Evolutionary conservation across 2,797 vertebrate species (phyloP), one percentile per base, ranked within the genome.

Genomic region (Anniella stebbinsi): DNA sequence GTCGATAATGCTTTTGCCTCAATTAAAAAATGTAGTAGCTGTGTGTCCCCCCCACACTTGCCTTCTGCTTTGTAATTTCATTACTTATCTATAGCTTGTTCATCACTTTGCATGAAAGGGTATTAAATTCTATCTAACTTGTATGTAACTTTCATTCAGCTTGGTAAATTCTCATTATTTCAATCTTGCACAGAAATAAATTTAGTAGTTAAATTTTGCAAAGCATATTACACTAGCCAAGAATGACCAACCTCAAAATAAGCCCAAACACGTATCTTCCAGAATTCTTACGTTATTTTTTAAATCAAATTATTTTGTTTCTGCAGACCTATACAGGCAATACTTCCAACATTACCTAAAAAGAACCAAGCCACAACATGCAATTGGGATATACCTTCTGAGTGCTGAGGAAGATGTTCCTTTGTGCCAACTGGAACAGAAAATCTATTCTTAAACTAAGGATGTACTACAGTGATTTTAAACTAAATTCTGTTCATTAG

Each of bases 401-500:
- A 89, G 86, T 91, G 91, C 92, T 87, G 93, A 90, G 15, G 73
- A 48, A 89, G 30, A 90, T 91, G 87, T 51, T 33, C 92, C 51
- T 87, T 1, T n/a, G 18, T 90, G 92, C 92, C 91, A 93, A 92
- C 89, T 93, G 94, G 77, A 60, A 93, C 93, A 92, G 45, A 81
- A 93, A 83, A 7, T 15, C 0, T 90, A 91, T 38, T 87, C 84
- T 90, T 80, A 92, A 80, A 25, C 70, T 91, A 89, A 84, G 92
- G 87, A 51, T 63, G 41, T 28, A 36, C 90, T 80, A 92, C 25
- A 84, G 8, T 30, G 87, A 80, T 0, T 80, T 80, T 36, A 80
- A 54, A 57, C 51, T 48, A 45, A 30, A 77, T 75, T 36, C 36
- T 77, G 48, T 77, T 78, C 41, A 78, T 78, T 30, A 78, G 25